Conservation (phyloP, 2,888 invertebrate species). For the Drosophila trichaetosa region DNA sequence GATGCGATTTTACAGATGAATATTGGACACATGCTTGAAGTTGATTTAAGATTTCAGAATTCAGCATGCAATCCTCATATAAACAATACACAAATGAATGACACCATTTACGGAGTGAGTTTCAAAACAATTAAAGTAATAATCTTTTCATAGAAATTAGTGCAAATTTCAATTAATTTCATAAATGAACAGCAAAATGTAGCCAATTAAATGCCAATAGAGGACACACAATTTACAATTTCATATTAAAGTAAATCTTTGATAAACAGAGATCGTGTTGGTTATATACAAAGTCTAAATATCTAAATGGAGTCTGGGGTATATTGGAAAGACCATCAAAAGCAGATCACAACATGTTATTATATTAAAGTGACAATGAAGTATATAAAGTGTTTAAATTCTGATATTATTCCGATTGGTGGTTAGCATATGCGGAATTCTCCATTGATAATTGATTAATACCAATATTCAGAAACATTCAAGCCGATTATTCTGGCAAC, state of each 20-base stretch:
- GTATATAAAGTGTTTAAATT: background rate
- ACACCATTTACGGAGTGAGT: background rate
- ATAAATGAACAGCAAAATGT: background rate
- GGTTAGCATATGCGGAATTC: conserved; percentile 1
- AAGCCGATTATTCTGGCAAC: background rate
- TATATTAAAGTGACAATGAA: background rate
- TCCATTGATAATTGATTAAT: conserved; percentile 1
- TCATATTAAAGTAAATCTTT: background rate
- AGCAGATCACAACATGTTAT: background rate
- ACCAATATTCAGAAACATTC: background rate
- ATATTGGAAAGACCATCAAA: background rate
- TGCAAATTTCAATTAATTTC: background rate
- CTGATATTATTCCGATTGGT: conserved; percentile 1
- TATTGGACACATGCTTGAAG: background rate
- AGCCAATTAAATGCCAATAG: background rate
- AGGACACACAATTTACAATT: background rate
- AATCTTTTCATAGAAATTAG: background rate
- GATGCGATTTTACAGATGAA: background rate
- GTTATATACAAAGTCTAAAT: background rate
- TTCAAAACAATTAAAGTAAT: background rate
- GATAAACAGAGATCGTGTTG: background rate
- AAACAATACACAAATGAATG: background rate
- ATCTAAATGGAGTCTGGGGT: background rate
- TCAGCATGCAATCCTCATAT: background rate
- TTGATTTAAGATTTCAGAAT: background rate